A percentile compares a stretch with the other conserved stretches of the same genome.
Evolutionary conservation across 2,797 vertebrate species (phyloP).

Genomic region (Phalanger gymnotis): DNA sequence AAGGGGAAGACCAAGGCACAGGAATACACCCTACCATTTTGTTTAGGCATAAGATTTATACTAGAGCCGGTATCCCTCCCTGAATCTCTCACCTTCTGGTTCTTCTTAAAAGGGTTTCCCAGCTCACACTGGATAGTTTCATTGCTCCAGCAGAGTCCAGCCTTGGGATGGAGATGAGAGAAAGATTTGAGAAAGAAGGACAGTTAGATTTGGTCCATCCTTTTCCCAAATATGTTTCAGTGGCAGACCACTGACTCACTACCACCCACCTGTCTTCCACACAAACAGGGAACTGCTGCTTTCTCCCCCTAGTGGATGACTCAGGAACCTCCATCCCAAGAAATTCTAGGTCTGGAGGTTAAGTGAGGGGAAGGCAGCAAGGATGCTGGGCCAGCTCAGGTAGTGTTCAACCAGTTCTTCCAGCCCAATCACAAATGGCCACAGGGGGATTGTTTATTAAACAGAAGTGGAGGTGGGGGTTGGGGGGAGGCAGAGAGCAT

Average conservation of each 20-base stretch:
- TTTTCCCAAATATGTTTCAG: not conserved
- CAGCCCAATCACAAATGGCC: not conserved
- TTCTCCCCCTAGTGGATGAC: not conserved
- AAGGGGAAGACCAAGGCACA: not conserved
- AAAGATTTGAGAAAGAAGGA: accelerated
- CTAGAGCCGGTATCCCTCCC: not conserved
- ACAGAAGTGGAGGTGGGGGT: not conserved
- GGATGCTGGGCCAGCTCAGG: not conserved
- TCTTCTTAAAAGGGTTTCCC: slow-evolving; percentile 93
- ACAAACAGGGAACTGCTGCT: not conserved
- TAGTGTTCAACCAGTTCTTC: not conserved
- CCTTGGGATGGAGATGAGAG: slow-evolving; percentile 64
- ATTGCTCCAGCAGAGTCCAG: slow-evolving; percentile 77
- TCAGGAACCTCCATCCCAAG: not conserved
- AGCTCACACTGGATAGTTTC: slow-evolving; percentile 88
- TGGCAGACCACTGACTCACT: not conserved
- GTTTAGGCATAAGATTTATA: not conserved
- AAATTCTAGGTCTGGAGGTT: not conserved
- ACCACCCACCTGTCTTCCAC: not conserved
- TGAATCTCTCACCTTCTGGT: slow-evolving; percentile 82
- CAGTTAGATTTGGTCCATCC: not conserved
- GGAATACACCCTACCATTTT: not conserved
- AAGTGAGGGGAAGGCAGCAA: not conserved
- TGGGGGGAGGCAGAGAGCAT: not conserved
- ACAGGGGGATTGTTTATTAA: not conserved